Evolutionary conservation across 2,797 vertebrate species (phyloP).

Genomic region (Premnoplex brunnescens): DNA sequence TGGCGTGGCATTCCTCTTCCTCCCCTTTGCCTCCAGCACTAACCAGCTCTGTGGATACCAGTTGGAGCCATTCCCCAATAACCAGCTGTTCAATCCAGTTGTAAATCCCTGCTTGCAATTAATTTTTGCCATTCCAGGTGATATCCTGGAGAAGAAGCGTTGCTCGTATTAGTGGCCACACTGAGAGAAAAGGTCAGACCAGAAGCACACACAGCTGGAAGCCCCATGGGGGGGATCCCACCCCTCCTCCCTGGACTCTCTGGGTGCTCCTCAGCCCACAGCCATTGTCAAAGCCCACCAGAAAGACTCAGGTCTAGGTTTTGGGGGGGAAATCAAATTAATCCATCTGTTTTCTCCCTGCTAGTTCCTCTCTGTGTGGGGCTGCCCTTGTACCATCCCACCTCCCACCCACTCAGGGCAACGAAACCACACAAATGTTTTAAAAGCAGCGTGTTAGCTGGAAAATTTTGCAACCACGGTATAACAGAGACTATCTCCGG

Average conservation of each 20-base stretch:
- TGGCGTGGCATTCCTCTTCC: accelerated
- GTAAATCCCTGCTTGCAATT: background rate
- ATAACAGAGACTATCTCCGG: background rate
- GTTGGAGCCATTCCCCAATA: background rate
- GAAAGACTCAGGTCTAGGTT: background rate
- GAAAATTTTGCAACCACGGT: background rate
- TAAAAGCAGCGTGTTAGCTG: background rate
- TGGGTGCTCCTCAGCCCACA: background rate
- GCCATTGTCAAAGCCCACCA: background rate
- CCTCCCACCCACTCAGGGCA: background rate
- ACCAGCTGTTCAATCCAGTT: background rate
- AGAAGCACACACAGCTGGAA: background rate
- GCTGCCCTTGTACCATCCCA: background rate
- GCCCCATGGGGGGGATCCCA: background rate
- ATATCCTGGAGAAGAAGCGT: background rate
- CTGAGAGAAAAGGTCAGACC: background rate
- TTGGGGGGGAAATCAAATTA: background rate
- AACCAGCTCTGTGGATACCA: background rate
- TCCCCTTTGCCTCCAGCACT: background rate
- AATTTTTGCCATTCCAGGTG: background rate
- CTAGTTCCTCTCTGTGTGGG: accelerated
- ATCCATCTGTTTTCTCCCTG: background rate
- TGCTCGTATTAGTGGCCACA: background rate
- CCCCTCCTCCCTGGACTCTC: background rate
- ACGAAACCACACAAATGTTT: background rate